A percentile compares a stretch with the other conserved stretches of the same genome.
Conservation (phyloP, 2,888 invertebrate genomes). For the Gortyna flavago region DNA sequence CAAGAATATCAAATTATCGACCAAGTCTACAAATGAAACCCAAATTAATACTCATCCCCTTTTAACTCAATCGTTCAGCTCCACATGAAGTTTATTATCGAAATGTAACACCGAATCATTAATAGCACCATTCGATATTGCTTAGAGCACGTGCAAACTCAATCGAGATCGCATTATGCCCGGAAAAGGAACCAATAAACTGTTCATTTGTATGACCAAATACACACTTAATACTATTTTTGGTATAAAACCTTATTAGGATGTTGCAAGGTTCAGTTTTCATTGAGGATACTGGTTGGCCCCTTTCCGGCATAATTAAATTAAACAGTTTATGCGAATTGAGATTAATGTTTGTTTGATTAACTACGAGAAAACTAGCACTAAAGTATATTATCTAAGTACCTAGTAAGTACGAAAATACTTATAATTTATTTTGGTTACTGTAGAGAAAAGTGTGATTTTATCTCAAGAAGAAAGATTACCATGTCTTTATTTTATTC, state of each 20-base stretch:
- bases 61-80: background rate
- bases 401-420: no score
- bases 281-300: conserved; percentile 25
- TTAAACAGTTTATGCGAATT: conserved; percentile 30
- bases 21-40: background rate
- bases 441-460: background rate
- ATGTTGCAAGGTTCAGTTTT: conserved; percentile 18
- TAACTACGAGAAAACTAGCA: conserved; percentile 4
- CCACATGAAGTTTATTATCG: conserved; percentile 23
- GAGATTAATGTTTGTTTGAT: conserved; percentile 19
- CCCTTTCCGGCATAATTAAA: conserved; percentile 54
- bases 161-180: conserved; percentile 64
- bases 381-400: background rate
- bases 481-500: conserved; percentile 26
- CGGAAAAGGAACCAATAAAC: conserved; percentile 63
- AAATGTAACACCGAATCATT: conserved; percentile 49
- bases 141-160: conserved; percentile 66
- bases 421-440: background rate
- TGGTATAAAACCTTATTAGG: conserved; percentile 41
- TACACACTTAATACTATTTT: conserved; percentile 33
- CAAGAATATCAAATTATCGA: background rate
- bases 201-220: conserved; percentile 53
- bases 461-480: background rate
- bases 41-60: background rate
- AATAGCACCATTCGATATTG: conserved; percentile 50